Base-by-base conservation (phyloP, 2,888 invertebrate species). In the Chrysopilus asiliformis region DNA sequence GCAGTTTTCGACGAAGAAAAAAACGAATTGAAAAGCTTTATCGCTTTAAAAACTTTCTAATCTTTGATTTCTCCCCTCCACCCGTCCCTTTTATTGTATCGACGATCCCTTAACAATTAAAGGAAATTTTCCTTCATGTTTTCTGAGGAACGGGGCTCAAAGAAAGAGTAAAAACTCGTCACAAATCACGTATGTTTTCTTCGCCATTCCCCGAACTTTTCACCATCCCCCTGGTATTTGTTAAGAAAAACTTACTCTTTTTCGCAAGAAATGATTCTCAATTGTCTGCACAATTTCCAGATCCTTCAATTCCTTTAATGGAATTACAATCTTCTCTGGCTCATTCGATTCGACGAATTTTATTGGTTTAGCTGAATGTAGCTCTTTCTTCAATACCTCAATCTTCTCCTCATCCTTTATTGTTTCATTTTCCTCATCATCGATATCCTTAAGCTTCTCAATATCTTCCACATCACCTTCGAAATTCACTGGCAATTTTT, bases 231-330 rank as follows among this genome's bases (percentile, higher is more conserved):
- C 22, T 22, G 10, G 22, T 22, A 30, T 30, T 30, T 30, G 16
- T 13, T 6, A 6, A 14, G 8, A 12, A 17, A 16, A 31, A 44
- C 57, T 45, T 49, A 61, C 60, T 44, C 55, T 49, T 36, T 53
- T 50, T 7, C 17, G 22, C 7, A 38, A 17, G 12, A 39, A 40
- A 27, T 43, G 35, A 25, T 68, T 68, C 53, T 73, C 72, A 41
- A 72, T 66, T n/a, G 72, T 71, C 24, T 71, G 64, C 71, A 73
- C 71, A 1, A 73, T 72, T 53, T 70, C 70, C 44, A 65, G 65
- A 34, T 72, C 71, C 22, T 56, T 59, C 39, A 66, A 68, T 37
- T 67, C 63, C 43, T 68, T 67, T 44, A 71, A 64, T 5, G 68
- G 64, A 42, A 66, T 61, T 8, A 65, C 66, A 47, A 62, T 55